Conservation (phyloP, 2,888 invertebrate species). For the Parascotia fuliginaria region DNA sequence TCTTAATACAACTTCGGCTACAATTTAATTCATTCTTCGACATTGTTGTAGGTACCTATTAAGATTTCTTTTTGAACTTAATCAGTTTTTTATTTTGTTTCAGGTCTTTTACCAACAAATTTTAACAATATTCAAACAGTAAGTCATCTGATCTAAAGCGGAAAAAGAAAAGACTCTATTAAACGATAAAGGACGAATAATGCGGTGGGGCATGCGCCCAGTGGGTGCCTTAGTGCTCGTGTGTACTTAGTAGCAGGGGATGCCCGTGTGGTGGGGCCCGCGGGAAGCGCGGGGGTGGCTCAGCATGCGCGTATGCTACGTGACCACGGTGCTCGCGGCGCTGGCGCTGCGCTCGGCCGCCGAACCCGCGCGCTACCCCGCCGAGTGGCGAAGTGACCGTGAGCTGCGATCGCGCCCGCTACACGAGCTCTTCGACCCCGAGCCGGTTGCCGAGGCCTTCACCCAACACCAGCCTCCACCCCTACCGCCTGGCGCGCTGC, state of each 20-base stretch:
- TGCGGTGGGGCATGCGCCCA: constrained; percentile 79
- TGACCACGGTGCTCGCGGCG: constrained; percentile 75
- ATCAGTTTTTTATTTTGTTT: constrained; percentile 47
- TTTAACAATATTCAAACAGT: constrained; percentile 12
- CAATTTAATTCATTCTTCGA: no score
- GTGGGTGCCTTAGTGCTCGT: constrained; percentile 62
- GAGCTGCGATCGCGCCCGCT: constrained; percentile 68
- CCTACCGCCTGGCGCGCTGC: constrained; percentile 59
- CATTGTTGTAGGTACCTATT: background rate
- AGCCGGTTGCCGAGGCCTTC: constrained; percentile 50
- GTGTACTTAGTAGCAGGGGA: constrained; percentile 76
- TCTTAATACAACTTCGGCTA: no score
- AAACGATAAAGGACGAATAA: constrained; percentile 62
- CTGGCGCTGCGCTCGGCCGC: constrained; percentile 74
- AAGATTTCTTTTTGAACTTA: no score
- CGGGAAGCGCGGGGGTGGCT: constrained; percentile 65
- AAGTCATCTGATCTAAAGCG: constrained; percentile 45
- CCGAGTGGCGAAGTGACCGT: constrained; percentile 67
- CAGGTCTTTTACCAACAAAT: constrained; percentile 38
- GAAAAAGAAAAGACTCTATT: constrained; percentile 45
- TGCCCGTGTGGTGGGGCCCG: constrained; percentile 73
- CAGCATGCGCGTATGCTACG: constrained; percentile 79
- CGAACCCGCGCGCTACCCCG: constrained; percentile 71
- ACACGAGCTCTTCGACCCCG: constrained; percentile 76
- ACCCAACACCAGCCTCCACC: constrained; percentile 57